phyloP scores from a whole-genome alignment of 2,113 vertebrate genomes.

The Gallinago jamesoni region DNA sequence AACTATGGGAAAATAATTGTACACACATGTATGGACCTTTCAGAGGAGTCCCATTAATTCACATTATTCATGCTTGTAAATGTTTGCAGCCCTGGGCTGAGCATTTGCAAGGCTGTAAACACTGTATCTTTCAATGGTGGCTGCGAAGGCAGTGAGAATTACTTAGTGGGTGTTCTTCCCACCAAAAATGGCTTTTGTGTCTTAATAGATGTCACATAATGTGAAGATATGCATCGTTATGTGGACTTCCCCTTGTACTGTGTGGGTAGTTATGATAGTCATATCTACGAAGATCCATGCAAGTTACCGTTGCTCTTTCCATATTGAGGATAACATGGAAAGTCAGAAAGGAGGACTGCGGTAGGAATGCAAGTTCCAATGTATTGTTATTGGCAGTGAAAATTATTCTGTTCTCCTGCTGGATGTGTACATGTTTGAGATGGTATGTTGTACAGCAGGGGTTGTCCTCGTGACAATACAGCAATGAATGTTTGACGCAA shows the following conservation, averaged over 20 bases:
- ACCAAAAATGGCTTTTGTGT: neutral
- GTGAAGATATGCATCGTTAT: neutral
- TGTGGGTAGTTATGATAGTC: neutral
- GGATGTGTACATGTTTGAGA: neutral
- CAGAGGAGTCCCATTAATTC: neutral
- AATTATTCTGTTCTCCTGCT: neutral
- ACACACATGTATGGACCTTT: neutral
- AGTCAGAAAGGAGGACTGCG: neutral
- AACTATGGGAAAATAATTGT: neutral
- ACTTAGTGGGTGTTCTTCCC: neutral
- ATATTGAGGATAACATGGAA: accelerated
- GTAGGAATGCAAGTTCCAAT: neutral
- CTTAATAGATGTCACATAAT: neutral
- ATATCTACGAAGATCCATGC: neutral
- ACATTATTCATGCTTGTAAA: neutral
- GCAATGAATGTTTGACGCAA: neutral
- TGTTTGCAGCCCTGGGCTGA: neutral
- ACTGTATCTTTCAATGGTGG: neutral
- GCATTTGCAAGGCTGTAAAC: neutral
- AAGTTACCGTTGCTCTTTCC: neutral
- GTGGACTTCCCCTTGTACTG: neutral
- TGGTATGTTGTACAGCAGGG: neutral
- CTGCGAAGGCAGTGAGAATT: neutral
- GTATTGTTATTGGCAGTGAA: neutral
- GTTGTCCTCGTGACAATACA: neutral